phyloP scores from a whole-genome alignment of 2,888 invertebrate species.

The Acrocyrtus sp. region DNA sequence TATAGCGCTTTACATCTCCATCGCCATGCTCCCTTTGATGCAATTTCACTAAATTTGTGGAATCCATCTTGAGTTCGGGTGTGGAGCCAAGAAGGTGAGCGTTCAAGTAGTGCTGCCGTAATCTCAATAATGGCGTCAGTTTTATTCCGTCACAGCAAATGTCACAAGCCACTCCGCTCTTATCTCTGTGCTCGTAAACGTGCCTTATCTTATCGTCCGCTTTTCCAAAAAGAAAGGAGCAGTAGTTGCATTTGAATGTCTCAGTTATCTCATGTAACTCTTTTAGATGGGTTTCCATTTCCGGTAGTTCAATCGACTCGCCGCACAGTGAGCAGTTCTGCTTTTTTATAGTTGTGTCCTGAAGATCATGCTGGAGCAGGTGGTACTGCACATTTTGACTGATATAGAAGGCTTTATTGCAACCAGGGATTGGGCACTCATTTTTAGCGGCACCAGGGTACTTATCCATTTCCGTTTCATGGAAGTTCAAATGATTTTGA shows the following conservation, averaged over 20 bases:
- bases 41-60: too few species aligned
- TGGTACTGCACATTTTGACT: background rate
- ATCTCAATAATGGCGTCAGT: too few species aligned
- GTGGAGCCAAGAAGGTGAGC: background rate
- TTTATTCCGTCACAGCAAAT: background rate
- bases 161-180: background rate
- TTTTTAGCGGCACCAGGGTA: too few species aligned
- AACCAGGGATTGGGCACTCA: constrained; percentile 68
- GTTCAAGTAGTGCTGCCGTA: background rate
- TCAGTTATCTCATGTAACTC: background rate
- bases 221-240: background rate
- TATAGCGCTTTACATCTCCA: too few species aligned
- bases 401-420: background rate
- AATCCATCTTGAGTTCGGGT: too few species aligned
- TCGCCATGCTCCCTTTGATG: too few species aligned
- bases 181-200: background rate
- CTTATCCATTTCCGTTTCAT: too few species aligned
- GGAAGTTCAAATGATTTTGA: too few species aligned
- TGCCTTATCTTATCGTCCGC: background rate
- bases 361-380: background rate
- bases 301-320: background rate
- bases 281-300: background rate
- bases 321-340: background rate
- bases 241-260: background rate
- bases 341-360: background rate